phyloP scores from a whole-genome alignment of 2,888 invertebrate genomes.

The Eudemis profundana region DNA sequence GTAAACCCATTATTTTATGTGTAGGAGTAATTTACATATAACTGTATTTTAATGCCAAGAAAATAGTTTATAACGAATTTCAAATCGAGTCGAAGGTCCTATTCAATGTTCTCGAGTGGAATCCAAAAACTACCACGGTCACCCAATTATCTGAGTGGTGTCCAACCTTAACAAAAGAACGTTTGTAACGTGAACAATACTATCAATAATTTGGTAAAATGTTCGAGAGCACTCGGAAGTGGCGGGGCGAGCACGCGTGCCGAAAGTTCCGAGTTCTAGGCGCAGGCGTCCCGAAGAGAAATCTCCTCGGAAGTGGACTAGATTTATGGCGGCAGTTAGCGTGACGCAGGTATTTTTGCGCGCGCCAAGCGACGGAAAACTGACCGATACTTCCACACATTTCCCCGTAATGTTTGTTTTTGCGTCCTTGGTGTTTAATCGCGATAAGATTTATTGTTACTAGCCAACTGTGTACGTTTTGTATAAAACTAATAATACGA shows the following conservation, averaged over 20 bases:
- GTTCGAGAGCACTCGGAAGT: conserved; percentile 63
- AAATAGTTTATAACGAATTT: too few relatives aligned
- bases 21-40: too few relatives aligned
- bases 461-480: neutral
- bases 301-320: conserved; percentile 74
- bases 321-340: conserved; percentile 79
- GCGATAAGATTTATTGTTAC: conserved; percentile 34
- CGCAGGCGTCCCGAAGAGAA: conserved; percentile 67
- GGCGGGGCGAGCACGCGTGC: conserved; percentile 68
- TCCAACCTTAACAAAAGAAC: conserved; percentile 1
- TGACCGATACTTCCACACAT: conserved; percentile 66
- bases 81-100: too few relatives aligned
- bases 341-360: conserved; percentile 76
- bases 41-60: too few relatives aligned
- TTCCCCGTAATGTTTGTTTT: conserved; percentile 54
- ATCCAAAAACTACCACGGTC: neutral
- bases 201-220: conserved; percentile 62
- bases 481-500: neutral
- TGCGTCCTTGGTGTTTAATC: conserved; percentile 40
- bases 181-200: conserved; percentile 39
- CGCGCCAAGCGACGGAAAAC: conserved; percentile 57
- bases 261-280: conserved; percentile 64
- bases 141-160: neutral
- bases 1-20: too few relatives aligned
- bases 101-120: too few relatives aligned